Evolutionary conservation across 2,888 invertebrate genomes (phyloP).

Genomic region (Oxystoma pomonae): DNA sequence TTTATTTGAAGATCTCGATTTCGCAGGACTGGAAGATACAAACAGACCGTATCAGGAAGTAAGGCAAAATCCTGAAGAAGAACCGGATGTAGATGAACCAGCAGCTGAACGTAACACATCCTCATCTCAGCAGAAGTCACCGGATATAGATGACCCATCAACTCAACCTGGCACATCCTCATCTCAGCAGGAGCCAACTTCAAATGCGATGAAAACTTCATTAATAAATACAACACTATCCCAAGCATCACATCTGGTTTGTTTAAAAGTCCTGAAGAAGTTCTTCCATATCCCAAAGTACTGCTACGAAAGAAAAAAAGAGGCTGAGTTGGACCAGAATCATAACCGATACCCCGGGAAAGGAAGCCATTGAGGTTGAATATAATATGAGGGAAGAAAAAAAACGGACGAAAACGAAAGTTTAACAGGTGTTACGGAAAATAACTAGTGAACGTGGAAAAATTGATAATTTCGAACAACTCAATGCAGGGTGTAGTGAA

Average conservation of each 20-base stretch:
- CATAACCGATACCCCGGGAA: conserved; percentile 15
- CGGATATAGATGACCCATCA: conserved; percentile 13
- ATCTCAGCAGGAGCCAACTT: conserved; percentile 11
- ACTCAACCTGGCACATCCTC: conserved; percentile 10
- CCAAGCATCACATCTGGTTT: background rate
- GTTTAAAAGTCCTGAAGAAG: conserved; percentile 10
- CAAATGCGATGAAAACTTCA: conserved; percentile 6
- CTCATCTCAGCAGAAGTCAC: conserved; percentile 11
- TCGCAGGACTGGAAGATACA: conserved; percentile 19
- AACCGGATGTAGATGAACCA: conserved; percentile 14
- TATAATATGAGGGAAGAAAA: conserved; percentile 13
- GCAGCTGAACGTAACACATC: conserved; percentile 7
- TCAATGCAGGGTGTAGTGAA: background rate
- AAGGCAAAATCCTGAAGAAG: conserved; percentile 9
- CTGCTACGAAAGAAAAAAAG: conserved; percentile 9
- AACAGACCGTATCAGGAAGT: conserved; percentile 18
- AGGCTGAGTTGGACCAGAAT: conserved; percentile 15
- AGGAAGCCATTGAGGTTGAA: conserved; percentile 16
- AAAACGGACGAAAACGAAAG: conserved; percentile 9
- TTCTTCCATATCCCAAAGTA: conserved; percentile 10
- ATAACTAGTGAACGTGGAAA: conserved; percentile 15
- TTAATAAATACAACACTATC: conserved; percentile 12
- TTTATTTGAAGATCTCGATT: conserved; percentile 20
- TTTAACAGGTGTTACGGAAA: conserved; percentile 10
- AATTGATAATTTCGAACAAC: conserved; percentile 4